Evolutionary conservation across 1,140 invertebrate genomes (phyloP), one percentile per base, ranked within the genome.

Genomic region (Lethocerus indicus): DNA sequence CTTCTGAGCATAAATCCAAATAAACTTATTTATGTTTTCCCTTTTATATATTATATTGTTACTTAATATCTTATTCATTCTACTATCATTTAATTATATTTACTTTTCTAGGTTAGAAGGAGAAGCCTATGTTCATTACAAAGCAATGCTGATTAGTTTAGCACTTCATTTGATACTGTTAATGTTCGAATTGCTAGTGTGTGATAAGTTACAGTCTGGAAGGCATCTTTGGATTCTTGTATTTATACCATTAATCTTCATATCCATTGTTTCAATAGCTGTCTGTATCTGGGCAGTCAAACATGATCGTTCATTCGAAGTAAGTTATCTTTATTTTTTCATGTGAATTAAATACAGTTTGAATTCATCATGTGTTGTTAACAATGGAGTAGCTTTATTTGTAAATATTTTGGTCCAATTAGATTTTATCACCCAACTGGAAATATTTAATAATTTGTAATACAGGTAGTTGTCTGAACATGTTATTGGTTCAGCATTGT

Each of bases 211-310:
- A 43, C 86, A 92, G 60, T 87, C 83, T 16, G 70, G 73, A n/a
- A 74, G 85, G 49, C 88, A 94, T 68, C 66, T 89, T 18, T 94
- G 89, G 93, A 91, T 93, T 58, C 73, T 96, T 50, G 88, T 95
- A 35, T 97, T 97, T 66, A 90, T 94, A 67, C 92, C 92, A 13
- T 70, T 97, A 35, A 91, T 96, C 61, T 92, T 95, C 64, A 89
- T 95, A 55, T 94, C 90, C 27, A 83, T 96, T 56, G 80, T 96
- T 26, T 94, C 91, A 41, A 92, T 97, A 58, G 88, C 87, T 14
- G 87, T 95, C 29, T 95, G 91, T 64, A 89, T 98, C 58, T 98
- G 94, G 94, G 87, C 91, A 54, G 86, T 96, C 1, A 95, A 95
- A 70, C 90, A 97, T 68, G 92, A 96, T 63, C 73, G 92, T 41